Conservation (phyloP, 2,888 invertebrate genomes). For the Steinernema hermaphroditum region DNA sequence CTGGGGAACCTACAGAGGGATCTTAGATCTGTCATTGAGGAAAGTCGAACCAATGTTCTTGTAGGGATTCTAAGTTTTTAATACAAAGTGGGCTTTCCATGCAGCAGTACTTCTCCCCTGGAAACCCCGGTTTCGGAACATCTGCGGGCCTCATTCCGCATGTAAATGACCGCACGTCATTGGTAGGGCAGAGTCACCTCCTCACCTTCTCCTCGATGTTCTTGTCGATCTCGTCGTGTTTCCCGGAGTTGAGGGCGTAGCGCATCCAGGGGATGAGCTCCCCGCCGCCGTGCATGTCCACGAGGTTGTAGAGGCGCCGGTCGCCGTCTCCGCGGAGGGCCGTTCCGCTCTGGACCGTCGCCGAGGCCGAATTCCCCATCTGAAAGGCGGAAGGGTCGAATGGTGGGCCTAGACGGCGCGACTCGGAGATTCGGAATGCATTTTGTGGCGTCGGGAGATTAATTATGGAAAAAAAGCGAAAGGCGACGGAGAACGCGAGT, state of each 20-base stretch:
- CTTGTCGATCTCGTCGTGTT: slow-evolving; percentile 52
- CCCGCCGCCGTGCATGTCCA: slow-evolving; percentile 89
- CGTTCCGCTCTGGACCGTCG: background rate
- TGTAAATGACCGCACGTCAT: too few species aligned
- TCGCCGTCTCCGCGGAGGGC: background rate
- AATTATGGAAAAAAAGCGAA: background rate
- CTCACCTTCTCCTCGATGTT: slow-evolving; percentile 39
- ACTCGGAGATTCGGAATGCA: slow-evolving; percentile 3
- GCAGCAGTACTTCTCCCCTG: too few species aligned
- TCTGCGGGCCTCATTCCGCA: too few species aligned
- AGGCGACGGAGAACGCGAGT: background rate
- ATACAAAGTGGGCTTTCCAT: too few species aligned
- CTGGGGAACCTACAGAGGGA: too few species aligned
- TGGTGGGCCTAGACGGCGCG: background rate
- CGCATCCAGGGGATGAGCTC: slow-evolving; percentile 82
- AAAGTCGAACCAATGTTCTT: too few species aligned
- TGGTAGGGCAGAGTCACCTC: background rate
- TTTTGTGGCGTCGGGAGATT: background rate
- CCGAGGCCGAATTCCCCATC: slow-evolving; percentile 2
- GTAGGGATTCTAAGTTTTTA: too few species aligned
- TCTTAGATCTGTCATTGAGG: too few species aligned
- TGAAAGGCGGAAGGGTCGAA: background rate
- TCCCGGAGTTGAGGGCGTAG: slow-evolving; percentile 56
- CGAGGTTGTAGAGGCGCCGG: slow-evolving; percentile 62
- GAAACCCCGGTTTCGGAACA: too few species aligned